Percentiles rank a stretch among this genome's conserved stretches.
These are phyloP conservation scores for Dolichopus griseipennis DNA, from an alignment of 2,888 invertebrate species.

Conservation along the genomic window DNA sequence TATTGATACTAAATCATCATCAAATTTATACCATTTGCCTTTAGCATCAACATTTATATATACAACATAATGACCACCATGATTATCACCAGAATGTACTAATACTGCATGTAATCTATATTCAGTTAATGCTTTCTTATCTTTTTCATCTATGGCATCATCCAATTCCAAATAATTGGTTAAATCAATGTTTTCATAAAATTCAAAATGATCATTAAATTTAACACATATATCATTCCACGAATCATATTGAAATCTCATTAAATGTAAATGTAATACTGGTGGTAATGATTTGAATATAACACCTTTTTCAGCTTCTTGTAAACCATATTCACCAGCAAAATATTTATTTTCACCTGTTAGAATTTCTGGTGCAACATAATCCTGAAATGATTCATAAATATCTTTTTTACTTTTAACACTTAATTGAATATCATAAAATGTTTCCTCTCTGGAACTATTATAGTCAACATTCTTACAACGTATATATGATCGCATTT, in stretches of 20 bases:
- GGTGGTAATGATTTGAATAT: conserved; percentile 94
- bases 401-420: conserved; percentile 97
- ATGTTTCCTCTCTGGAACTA: conserved; percentile 90
- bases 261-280: conserved; percentile 91
- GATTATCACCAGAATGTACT: conserved; percentile 99
- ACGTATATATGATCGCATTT: conserved; percentile 97
- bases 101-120: conserved; percentile 94
- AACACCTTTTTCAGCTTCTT: conserved; percentile 97
- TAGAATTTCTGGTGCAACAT: conserved; percentile 85
- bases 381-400: conserved; percentile 92
- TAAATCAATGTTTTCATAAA: conserved; percentile 86
- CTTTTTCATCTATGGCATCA: conserved; percentile 28
- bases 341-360: conserved; percentile 99
- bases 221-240: conserved; percentile 96
- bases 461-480: conserved; percentile 96
- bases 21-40: conserved; percentile 88
- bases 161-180: conserved; percentile 64
- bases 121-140: conserved; percentile 52
- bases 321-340: conserved; percentile 91
- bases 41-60: conserved; percentile 96
- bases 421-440: conserved; percentile 97
- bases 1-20: conserved; percentile 96
- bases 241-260: conserved; percentile 98
- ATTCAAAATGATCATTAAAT: conserved; percentile 90
- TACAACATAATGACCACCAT: conserved; percentile 98